phyloP scores from a whole-genome alignment of 1,140 invertebrate species.

The Drosophila virilis region DNA sequence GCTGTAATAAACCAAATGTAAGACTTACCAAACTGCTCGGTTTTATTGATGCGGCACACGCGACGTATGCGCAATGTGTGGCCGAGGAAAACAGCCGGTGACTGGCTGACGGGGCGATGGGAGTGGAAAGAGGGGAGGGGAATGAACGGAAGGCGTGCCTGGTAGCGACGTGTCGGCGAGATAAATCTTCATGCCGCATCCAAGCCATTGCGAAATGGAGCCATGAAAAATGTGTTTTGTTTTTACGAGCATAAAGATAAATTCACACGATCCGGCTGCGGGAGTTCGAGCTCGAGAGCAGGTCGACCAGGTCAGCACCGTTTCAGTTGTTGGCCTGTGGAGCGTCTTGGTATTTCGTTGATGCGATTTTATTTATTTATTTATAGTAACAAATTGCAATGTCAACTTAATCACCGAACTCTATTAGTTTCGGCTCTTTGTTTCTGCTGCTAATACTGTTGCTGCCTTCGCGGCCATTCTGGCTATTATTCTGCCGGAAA shows the following conservation, averaged over 20 bases:
- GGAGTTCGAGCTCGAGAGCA: slow-evolving; percentile 39
- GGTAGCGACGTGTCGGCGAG: slow-evolving; percentile 56
- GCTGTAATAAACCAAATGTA: slow-evolving; percentile 75
- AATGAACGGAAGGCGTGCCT: slow-evolving; percentile 9
- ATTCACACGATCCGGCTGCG: slow-evolving; percentile 63
- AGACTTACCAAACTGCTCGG: slow-evolving; percentile 60
- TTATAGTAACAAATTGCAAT: slow-evolving; percentile 81
- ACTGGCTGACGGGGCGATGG: neutral
- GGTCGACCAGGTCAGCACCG: slow-evolving; percentile 17
- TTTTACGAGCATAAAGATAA: slow-evolving; percentile 81
- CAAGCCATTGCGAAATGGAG: slow-evolving; percentile 56
- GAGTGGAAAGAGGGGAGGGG: no score
- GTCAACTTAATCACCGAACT: slow-evolving; percentile 79
- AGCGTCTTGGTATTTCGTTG: slow-evolving; percentile 43
- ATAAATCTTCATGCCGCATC: slow-evolving; percentile 72
- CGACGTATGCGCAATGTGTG: slow-evolving; percentile 50
- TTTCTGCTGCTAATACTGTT: slow-evolving; percentile 26
- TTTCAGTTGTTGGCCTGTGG: slow-evolving; percentile 8
- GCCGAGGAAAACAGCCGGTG: slow-evolving; percentile 21
- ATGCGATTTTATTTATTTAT: slow-evolving; percentile 80
- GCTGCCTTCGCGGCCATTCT: neutral
- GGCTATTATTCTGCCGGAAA: neutral
- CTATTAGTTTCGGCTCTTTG: slow-evolving; percentile 69
- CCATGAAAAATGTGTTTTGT: slow-evolving; percentile 78
- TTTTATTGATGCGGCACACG: slow-evolving; percentile 71